These are phyloP conservation scores for Steinernema hermaphroditum DNA, from an alignment of 2,888 invertebrate genomes.

Conservation along the genomic window DNA sequence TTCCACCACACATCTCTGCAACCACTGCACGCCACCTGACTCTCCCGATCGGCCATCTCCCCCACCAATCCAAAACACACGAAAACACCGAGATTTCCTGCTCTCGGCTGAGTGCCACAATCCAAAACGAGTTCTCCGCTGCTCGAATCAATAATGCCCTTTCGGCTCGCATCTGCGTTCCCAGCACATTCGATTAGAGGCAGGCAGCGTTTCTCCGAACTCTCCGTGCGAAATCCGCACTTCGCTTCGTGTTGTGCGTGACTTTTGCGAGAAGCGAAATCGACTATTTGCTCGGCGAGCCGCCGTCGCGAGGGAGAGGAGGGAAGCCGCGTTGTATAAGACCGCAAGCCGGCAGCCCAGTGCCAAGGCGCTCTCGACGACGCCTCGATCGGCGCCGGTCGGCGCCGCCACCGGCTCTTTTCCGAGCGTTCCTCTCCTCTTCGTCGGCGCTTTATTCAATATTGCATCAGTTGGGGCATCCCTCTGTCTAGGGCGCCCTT, in stretches of 20 bases:
- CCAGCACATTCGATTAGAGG: constrained; percentile 22
- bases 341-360: background rate
- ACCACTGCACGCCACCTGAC: too few relatives aligned
- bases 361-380: background rate
- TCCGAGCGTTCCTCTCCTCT: too few relatives aligned
- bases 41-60: too few relatives aligned
- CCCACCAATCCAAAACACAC: too few relatives aligned
- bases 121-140: background rate
- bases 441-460: too few relatives aligned
- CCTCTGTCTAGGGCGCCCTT: too few relatives aligned
- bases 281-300: constrained; percentile 21
- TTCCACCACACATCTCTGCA: too few relatives aligned
- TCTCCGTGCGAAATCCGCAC: constrained; percentile 27
- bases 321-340: constrained; percentile 18
- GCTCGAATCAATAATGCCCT: background rate
- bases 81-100: too few relatives aligned
- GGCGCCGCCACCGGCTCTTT: too few relatives aligned
- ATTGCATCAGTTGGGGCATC: too few relatives aligned
- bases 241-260: constrained; percentile 2
- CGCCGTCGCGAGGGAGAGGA: background rate
- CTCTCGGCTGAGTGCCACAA: background rate
- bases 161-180: background rate
- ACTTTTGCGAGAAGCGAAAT: constrained; percentile 20
- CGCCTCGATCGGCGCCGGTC: background rate
- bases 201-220: background rate